A percentile compares a stretch with the other conserved stretches of the same genome.
These are phyloP conservation scores for Hiodon tergisus DNA, from an alignment of 2,113 vertebrate genomes.

Conservation along the genomic window DNA sequence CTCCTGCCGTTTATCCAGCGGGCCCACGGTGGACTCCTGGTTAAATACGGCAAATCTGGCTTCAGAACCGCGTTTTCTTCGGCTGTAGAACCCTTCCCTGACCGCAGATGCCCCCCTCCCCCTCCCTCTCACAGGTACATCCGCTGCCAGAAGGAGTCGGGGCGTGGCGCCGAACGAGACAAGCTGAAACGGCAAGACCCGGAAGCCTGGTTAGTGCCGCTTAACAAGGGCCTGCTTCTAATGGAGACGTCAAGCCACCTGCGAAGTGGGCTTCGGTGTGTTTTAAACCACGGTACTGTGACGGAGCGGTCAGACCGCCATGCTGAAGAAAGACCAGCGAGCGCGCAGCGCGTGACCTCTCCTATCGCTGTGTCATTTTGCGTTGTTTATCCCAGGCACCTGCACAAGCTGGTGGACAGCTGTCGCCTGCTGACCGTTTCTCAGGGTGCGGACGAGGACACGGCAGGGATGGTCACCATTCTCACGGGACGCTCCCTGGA, in stretches of 20 bases:
- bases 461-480: constrained; percentile 92
- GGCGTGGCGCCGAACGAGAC: constrained; percentile 85
- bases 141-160: constrained; percentile 87
- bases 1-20: no score
- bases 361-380: neutral
- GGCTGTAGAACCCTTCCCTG: no score
- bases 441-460: constrained; percentile 88
- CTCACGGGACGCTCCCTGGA: constrained; percentile 77
- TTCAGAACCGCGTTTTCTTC: no score
- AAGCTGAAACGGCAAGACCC: constrained; percentile 88
- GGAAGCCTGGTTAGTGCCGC: constrained; percentile 78
- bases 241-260: neutral
- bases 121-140: constrained; percentile 73
- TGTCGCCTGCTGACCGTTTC: constrained; percentile 87
- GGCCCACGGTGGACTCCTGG: no score
- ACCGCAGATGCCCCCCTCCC: neutral
- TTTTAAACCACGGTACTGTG: neutral
- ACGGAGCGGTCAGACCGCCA: no score
- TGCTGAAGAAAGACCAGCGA: no score
- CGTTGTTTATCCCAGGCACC: constrained; percentile 66
- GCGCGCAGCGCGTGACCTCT: neutral
- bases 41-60: no score
- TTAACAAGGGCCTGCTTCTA: no score
- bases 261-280: no score
- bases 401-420: constrained; percentile 95